Evolutionary conservation across 2,888 invertebrate species (phyloP).

Genomic region (Rhimphoctona megacephalus): DNA sequence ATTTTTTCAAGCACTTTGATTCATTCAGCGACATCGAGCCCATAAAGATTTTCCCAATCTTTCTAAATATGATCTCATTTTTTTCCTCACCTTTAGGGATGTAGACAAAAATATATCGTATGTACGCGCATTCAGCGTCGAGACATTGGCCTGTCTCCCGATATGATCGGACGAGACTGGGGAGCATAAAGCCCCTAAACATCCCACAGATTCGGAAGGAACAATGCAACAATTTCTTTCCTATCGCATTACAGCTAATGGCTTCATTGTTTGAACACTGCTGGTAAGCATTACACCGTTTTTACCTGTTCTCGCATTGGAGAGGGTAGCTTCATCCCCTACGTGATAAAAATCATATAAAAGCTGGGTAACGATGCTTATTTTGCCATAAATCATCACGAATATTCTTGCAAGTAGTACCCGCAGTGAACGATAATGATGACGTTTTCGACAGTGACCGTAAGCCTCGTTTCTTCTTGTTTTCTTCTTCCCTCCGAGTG

Average conservation of each 20-base stretch:
- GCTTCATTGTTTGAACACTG: slow-evolving; percentile 69
- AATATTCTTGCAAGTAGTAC: slow-evolving; percentile 32
- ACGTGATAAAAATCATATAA: slow-evolving; percentile 71
- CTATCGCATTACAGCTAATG: slow-evolving; percentile 79
- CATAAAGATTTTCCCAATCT: not conserved
- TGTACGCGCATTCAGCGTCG: not conserved
- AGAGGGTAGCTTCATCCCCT: slow-evolving; percentile 53
- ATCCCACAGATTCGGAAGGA: slow-evolving; percentile 9
- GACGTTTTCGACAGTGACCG: slow-evolving; percentile 70
- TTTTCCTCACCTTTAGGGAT: not conserved
- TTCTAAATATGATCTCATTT: not conserved
- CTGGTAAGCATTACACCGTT: slow-evolving; percentile 27
- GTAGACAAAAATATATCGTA: not conserved
- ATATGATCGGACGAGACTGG: not conserved
- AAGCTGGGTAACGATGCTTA: slow-evolving; percentile 58
- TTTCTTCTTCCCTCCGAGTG: not conserved
- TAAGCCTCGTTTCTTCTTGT: slow-evolving; percentile 66
- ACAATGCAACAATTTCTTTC: slow-evolving; percentile 47
- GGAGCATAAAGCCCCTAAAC: not conserved
- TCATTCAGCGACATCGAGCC: not conserved
- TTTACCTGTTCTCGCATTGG: slow-evolving; percentile 61
- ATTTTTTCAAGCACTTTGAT: not conserved
- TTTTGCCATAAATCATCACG: slow-evolving; percentile 50
- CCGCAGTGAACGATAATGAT: slow-evolving; percentile 54
- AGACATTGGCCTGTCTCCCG: not conserved